Evolutionary conservation across 2,888 invertebrate species (phyloP), one percentile per base, ranked within the genome.

Genomic region (Amitus sp.): DNA sequence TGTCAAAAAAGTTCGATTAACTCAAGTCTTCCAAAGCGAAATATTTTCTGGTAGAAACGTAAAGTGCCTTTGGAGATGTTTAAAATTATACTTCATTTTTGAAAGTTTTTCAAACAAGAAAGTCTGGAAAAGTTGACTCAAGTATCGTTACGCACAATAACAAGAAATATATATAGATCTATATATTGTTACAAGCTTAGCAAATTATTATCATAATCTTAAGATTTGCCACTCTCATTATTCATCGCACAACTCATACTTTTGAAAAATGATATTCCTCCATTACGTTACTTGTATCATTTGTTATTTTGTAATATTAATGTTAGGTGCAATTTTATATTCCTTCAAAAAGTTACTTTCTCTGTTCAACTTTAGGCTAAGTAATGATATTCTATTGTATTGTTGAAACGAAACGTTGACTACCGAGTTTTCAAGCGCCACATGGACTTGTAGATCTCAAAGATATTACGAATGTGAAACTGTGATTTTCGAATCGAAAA

Each of bases 311-410:
- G 7, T 43, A 40, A n/a, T n/a, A 23, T 23, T 23, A 23, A 43
- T 23, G 18, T 20, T n/a, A 43, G 43, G 43, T 43, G 43, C 43
- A 43, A 43, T 20, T 23, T 23, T 43, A 9, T 23, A 43, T 23
- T 23, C 13, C 23, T 43, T 18, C 13, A 27, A 10, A 3, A n/a
- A 43, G 20, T 13, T 43, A 43, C 12, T 43, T 43, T 12, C 7
- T 13, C 5, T 7, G 15, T 13, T 39, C 15, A 4, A 3, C 15
- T 15, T 15, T 17, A 39, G 15, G 2, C 17, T 5, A 39, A 15
- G 39, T 13, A 13, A 39, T 39, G 12, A 43, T 43, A 23, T 43
- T 43, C 27, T 43, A 43, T 43, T 43, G 12, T 23, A 43, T 18
- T 23, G 42, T 42, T 42, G 12, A 42, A 42, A 42, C 6, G 34